These are phyloP conservation scores for Pteropus alecto DNA, from an alignment of 2,113 vertebrate species.

Conservation along the genomic window DNA sequence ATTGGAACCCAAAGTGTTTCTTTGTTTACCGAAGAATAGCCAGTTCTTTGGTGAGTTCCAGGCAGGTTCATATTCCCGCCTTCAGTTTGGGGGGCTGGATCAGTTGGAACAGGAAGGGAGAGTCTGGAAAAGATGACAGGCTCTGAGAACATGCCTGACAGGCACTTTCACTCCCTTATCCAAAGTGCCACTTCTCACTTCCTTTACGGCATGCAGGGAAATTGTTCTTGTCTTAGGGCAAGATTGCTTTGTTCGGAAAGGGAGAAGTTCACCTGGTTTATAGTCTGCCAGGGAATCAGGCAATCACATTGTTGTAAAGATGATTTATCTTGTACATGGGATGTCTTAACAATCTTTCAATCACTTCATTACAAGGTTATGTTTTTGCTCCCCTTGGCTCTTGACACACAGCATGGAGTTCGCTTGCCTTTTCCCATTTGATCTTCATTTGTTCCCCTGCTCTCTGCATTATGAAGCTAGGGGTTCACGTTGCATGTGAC, in stretches of 20 bases:
- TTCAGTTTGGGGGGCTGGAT: not conserved
- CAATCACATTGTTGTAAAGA: not conserved
- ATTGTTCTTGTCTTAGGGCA: slow-evolving; percentile 68
- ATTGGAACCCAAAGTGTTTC: not conserved
- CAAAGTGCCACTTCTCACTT: slow-evolving; percentile 58
- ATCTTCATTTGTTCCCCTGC: slow-evolving; percentile 58
- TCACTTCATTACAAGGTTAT: slow-evolving; percentile 67
- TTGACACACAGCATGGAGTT: slow-evolving; percentile 16
- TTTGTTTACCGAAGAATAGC: slow-evolving; percentile 8
- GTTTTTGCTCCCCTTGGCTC: slow-evolving; percentile 58
- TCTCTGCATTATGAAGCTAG: not conserved
- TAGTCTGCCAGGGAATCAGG: slow-evolving; percentile 50
- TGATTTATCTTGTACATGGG: slow-evolving; percentile 67
- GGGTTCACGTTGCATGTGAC: slow-evolving; percentile 47
- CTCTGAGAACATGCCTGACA: not conserved
- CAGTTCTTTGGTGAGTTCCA: not conserved
- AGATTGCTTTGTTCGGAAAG: slow-evolving; percentile 61
- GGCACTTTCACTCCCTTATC: slow-evolving; percentile 41
- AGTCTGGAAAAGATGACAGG: not conserved
- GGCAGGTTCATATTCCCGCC: not conserved
- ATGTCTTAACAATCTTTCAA: slow-evolving; percentile 69
- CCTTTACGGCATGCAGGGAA: slow-evolving; percentile 46
- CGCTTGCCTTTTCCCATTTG: slow-evolving; percentile 63
- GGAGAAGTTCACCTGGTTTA: slow-evolving; percentile 11
- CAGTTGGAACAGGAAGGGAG: not conserved